A percentile compares a stretch with the other conserved stretches of the same genome.
phyloP scores from a whole-genome alignment of 92 coral and sea anemone genomes.

The Porites lobata region DNA sequence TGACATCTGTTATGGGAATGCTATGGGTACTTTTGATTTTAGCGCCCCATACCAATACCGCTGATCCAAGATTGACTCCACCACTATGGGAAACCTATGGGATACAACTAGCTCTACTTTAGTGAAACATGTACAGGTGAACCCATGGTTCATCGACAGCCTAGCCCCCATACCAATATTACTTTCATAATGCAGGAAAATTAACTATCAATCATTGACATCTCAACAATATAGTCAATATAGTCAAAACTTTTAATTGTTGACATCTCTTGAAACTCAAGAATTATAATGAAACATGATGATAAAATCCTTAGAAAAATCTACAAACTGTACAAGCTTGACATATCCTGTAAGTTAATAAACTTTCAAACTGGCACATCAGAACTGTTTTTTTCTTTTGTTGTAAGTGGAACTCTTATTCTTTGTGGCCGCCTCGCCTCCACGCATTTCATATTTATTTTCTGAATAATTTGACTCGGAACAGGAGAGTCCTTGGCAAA shows the following conservation, averaged over 20 bases:
- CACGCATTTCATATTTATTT: too few relatives aligned
- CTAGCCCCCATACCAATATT: background rate
- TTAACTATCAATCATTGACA: too few relatives aligned
- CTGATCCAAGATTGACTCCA: background rate
- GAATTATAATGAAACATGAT: background rate
- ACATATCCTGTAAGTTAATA: background rate
- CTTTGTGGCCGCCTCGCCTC: too few relatives aligned
- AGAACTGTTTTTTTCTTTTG: background rate
- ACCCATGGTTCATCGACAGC: background rate
- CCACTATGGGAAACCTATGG: constrained; percentile 6
- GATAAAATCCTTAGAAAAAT: constrained; percentile 1
- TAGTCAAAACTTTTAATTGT: too few relatives aligned
- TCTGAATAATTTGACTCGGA: too few relatives aligned
- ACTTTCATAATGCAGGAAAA: background rate
- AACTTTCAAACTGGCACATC: background rate
- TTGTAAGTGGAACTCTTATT: too few relatives aligned
- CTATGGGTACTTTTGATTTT: too few relatives aligned
- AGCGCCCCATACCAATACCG: too few relatives aligned
- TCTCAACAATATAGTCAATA: too few relatives aligned
- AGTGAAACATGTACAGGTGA: background rate
- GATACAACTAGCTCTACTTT: background rate
- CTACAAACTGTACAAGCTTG: background rate
- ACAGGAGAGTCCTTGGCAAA: too few relatives aligned
- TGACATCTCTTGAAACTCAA: background rate
- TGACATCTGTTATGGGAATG: too few relatives aligned